Base-by-base conservation (phyloP, 2,113 vertebrate species). In the Myiopsitta monachus region DNA sequence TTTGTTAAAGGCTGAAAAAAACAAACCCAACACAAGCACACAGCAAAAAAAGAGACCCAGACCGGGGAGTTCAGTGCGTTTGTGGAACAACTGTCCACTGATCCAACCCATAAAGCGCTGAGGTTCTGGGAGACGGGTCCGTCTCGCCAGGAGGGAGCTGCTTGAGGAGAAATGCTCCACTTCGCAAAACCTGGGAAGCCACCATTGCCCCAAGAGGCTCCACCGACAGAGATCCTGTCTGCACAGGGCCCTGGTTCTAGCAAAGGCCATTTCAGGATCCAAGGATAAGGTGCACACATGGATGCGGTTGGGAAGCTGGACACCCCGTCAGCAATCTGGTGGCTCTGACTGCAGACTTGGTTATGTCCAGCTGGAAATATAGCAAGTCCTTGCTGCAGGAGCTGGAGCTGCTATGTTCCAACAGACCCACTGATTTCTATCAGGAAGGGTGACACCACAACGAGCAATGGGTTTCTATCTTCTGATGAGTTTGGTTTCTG, bases 341-440 rank as follows among this genome's bases (percentile, higher is more conserved):
- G 57, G 33, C n/a, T 59, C 33, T 59, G 57, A 36, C 33, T 59
- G 57, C 57, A 59, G 22, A 10, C 57, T 59, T 36, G 57, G 57
- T 59, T 23, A 59, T 10, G 57, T 24, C 33, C 33, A 16, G 57
- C 57, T 59, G 57, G 57, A 59, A 59, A 59, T 23, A 59, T 55
- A 79, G 30, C 76, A 39, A 41, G 10, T 23, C 22, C 70, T 69
- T 36, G 70, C 57, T 73, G 17, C 9, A 5, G 1, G 14, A 6
- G 2, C 0, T 7, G 54, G 49, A 79, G 64, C 86, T 80, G 43
- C 44, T 33, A 18, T 5, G 41, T 28, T 63, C 76, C 72, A 69
- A 2, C 0, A 44, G 22, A 6, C 1, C 22, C 57, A 5, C 2
- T 1, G 57, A 44, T 66, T 44, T 61, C 82, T 18, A 1, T 24